A percentile compares a stretch with the other conserved stretches of the same genome.
These are phyloP conservation scores for Notoglanidium macrostoma DNA, from an alignment of 2,797 vertebrate genomes.

Conservation along the genomic window DNA sequence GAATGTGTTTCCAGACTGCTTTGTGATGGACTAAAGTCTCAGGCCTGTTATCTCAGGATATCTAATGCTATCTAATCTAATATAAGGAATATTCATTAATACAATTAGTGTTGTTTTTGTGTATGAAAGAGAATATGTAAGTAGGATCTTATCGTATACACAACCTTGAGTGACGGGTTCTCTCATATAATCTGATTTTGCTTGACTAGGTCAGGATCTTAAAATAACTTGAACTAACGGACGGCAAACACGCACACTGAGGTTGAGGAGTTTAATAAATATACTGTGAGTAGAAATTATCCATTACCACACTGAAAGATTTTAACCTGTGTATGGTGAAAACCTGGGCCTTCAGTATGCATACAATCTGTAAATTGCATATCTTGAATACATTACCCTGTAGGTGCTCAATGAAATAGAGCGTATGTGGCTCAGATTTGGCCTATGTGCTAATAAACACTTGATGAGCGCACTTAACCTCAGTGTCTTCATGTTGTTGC, in stretches of 20 bases:
- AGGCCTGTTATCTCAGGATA: background rate
- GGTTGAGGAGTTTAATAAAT: background rate
- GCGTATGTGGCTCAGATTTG: background rate
- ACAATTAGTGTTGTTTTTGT: background rate
- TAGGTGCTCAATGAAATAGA: background rate
- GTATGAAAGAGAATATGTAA: background rate
- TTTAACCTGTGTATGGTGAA: background rate
- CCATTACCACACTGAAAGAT: background rate
- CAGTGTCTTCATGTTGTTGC: background rate
- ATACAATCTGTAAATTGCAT: background rate
- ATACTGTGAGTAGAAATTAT: background rate
- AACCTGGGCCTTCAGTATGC: background rate
- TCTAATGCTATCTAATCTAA: background rate
- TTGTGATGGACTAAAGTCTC: background rate
- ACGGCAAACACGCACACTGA: background rate
- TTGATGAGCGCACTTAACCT: constrained; percentile 12
- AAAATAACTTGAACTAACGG: background rate
- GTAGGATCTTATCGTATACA: background rate
- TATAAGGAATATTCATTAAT: background rate
- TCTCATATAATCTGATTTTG: constrained; percentile 22
- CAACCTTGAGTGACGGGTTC: constrained; percentile 13
- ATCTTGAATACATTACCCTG: background rate
- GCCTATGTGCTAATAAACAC: background rate
- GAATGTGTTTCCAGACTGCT: background rate
- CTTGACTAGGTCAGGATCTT: background rate